Evolutionary conservation across 2,113 vertebrate species (phyloP).

Genomic region (Paralichthys olivaceus): DNA sequence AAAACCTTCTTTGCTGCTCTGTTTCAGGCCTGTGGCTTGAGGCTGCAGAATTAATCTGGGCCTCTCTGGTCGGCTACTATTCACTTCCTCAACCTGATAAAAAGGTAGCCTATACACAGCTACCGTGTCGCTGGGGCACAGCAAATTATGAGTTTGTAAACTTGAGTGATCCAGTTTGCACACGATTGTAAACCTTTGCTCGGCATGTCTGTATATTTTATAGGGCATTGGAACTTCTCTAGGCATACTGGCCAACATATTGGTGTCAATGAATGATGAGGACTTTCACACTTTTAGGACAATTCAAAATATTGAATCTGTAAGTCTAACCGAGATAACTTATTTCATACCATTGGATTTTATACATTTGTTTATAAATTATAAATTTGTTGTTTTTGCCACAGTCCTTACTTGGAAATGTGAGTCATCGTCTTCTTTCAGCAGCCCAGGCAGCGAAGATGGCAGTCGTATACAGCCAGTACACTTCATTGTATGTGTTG

Average conservation of each 20-base stretch:
- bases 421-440: constrained; percentile 86
- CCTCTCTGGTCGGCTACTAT: constrained; percentile 89
- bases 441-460: constrained; percentile 92
- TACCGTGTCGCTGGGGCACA: background rate
- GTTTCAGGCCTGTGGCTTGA: constrained; percentile 93
- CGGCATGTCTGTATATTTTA: constrained; percentile 10
- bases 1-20: background rate
- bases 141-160: background rate
- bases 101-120: constrained; percentile 84
- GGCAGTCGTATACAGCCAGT: constrained; percentile 90
- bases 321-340: constrained; percentile 59
- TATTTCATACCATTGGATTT: background rate
- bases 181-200: background rate
- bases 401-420: constrained; percentile 84
- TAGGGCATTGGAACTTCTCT: constrained; percentile 91
- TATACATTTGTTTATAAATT: background rate
- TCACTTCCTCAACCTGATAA: constrained; percentile 92
- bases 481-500: constrained; percentile 91
- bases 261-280: constrained; percentile 91
- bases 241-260: constrained; percentile 89
- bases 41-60: constrained; percentile 92
- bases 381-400: background rate
- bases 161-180: background rate
- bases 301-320: constrained; percentile 84
- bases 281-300: constrained; percentile 88